Evolutionary conservation across 2,888 invertebrate genomes (phyloP), one percentile per base, ranked within the genome.

Genomic region (Molorchus minor): DNA sequence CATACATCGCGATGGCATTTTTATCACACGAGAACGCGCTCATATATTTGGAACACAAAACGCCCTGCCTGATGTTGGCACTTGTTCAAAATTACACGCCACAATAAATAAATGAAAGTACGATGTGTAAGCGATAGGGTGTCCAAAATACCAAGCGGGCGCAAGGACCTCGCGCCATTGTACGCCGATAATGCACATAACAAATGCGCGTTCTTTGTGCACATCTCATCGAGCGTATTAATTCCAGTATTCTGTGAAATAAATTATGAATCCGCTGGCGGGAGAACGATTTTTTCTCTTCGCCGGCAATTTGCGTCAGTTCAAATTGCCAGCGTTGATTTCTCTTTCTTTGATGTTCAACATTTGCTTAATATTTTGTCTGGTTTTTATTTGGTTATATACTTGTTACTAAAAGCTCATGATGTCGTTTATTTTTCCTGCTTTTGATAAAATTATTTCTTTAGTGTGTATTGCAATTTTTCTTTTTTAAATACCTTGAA

Each of bases 171-270:
- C 46, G 40, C 56, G 44, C 53, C 58, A 58, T 64, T 66, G 62
- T 64, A 58, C 61, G 60, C 53, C 58, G 46, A 43, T 47, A 59
- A 49, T 49, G 49, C 49, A 33, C 49, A 60, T 67, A 62, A 62
- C 56, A 59, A 67, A 67, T 63, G 61, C 63, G 51, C 45, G 52
- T 64, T 68, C 69, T 70, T 71, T 71, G 70, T 71, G 60, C 60
- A 64, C 67, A 68, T 68, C 64, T 71, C 71, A 71, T 68, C 69
- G 63, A 53, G 56, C 62, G 64, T 68, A 73, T 71, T 71, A 67
- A 73, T 70, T 70, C 66, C 59, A 55, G 45, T 65, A 58, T 65
- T 66, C 49, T 43, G 19, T 30, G 45, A 30, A 49, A 36, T 69
- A 68, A 69, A 67, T 68, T 68, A 69, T 66, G 58, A 53, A 61